Percentiles rank a stretch among this genome's conserved stretches.
These are phyloP conservation scores for Labeo calbasu DNA, from an alignment of 2,797 vertebrate species.

Conservation along the genomic window DNA sequence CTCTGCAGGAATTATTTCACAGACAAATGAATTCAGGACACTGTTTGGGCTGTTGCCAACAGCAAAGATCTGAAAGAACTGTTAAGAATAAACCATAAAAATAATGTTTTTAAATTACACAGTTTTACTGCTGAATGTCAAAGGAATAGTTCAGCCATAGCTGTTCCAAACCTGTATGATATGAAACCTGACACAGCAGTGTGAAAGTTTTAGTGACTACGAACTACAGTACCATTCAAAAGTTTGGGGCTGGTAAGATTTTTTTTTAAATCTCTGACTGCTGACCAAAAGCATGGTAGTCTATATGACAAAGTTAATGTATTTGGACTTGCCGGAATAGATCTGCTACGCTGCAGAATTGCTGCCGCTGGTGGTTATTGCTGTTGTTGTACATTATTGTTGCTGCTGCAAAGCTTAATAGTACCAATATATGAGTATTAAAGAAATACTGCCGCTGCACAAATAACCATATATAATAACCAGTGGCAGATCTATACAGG, in stretches of 20 bases:
- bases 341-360: no score
- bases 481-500: no score
- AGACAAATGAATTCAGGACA: neutral
- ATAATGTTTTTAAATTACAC: neutral
- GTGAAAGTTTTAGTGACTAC: neutral
- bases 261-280: neutral
- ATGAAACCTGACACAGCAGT: neutral
- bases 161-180: neutral
- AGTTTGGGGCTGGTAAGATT: neutral
- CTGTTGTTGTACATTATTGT: no score
- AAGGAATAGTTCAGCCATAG: neutral
- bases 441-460: no score
- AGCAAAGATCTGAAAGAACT: neutral
- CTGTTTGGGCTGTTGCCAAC: slow-evolving; percentile 5
- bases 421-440: no score
- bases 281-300: no score
- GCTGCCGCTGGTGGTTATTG: no score
- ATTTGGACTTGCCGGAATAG: no score
- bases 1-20: slow-evolving; percentile 38
- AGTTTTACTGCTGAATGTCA: neutral
- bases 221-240: neutral
- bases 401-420: no score
- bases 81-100: slow-evolving; percentile 13
- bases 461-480: no score
- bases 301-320: no score